phyloP scores from a whole-genome alignment of 2,797 vertebrate species.

The Pygocentrus nattereri region DNA sequence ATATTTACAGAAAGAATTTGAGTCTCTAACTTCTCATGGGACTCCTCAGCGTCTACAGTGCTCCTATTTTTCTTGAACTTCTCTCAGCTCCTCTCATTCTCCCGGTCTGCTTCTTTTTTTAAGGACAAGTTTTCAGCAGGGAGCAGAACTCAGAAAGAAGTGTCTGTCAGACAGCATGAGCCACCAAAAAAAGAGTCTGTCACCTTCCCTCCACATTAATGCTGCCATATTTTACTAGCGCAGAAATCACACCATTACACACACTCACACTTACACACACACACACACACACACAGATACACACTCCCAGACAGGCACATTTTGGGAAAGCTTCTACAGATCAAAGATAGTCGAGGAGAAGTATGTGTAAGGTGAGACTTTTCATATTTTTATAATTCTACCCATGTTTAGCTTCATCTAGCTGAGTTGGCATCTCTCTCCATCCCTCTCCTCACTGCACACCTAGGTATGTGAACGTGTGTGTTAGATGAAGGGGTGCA shows the following conservation, averaged over 20 bases:
- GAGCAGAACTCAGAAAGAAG: conserved; percentile 33
- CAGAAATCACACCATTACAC: background rate
- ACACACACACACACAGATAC: background rate
- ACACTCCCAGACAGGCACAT: background rate
- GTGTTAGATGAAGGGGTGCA: no score
- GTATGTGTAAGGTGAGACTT: background rate
- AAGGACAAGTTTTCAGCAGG: conserved; percentile 16
- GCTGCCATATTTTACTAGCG: conserved; percentile 15
- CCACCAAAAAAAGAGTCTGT: conserved; percentile 1
- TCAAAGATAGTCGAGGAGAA: background rate
- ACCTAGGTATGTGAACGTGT: no score
- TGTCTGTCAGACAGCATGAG: conserved; percentile 21
- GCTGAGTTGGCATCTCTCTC: background rate
- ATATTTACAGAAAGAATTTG: conserved; percentile 7
- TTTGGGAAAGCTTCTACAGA: conserved; percentile 15
- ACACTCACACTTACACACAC: background rate
- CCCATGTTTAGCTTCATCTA: background rate
- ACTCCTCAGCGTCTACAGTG: background rate
- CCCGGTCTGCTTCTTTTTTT: background rate
- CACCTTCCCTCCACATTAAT: conserved; percentile 1
- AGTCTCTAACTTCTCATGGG: background rate
- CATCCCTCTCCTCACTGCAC: background rate
- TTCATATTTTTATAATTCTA: background rate
- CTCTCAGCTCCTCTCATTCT: conserved; percentile 1
- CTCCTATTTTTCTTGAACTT: background rate